Conservation (phyloP, 2,113 vertebrate species). For the Malurus elegans region DNA sequence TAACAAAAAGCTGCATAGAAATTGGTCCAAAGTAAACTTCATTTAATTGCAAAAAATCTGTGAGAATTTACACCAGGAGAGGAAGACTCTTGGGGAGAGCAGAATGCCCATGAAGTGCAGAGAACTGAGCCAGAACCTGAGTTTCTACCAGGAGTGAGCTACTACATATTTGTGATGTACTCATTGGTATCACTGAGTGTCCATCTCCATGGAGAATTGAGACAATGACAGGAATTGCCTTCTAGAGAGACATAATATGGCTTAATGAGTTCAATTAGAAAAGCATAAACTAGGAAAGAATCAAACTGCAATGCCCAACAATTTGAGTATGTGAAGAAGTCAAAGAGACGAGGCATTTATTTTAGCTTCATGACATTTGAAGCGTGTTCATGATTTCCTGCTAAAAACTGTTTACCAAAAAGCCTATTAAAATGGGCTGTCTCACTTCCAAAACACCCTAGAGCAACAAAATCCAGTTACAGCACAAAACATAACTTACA, state of each 20-base stretch:
- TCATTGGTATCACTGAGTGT: background rate
- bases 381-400: background rate
- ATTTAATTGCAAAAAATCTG: background rate
- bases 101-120: background rate
- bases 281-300: background rate
- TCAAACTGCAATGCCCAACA: background rate
- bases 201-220: background rate
- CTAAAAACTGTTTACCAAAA: conserved; percentile 46
- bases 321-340: background rate
- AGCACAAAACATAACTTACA: background rate
- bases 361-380: background rate
- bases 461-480: conserved; percentile 29
- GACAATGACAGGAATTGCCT: background rate
- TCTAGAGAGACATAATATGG: background rate
- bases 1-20: background rate
- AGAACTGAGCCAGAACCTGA: background rate
- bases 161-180: background rate
- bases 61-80: background rate
- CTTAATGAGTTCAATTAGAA: background rate
- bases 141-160: background rate
- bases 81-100: background rate
- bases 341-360: background rate
- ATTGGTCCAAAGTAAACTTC: background rate
- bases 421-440: conserved; percentile 1
- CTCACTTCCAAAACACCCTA: conserved; percentile 45